Conservation (phyloP, 2,113 vertebrate genomes). For the Mesoclemmys tuberculata region DNA sequence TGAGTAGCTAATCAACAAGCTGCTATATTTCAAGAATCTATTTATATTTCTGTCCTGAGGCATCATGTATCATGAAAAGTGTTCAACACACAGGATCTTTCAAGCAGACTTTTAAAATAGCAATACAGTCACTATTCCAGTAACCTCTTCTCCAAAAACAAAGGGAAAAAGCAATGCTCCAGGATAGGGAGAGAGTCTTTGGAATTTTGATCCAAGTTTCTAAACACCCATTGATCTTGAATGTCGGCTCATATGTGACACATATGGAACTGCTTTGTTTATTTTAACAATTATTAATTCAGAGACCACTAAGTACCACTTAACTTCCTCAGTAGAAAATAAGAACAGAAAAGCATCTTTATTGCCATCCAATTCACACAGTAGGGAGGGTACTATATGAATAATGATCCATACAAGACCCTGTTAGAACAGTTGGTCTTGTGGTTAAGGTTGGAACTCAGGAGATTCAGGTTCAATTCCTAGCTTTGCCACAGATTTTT, state of each 20-base stretch:
- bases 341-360: not conserved
- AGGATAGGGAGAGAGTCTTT: not conserved
- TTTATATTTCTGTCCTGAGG: slow-evolving; percentile 35
- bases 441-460: not conserved
- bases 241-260: not conserved
- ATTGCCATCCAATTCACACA: not conserved
- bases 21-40: slow-evolving; percentile 4
- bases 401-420: not conserved
- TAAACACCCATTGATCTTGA: no score
- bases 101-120: not conserved
- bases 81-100: not conserved
- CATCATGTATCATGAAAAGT: slow-evolving; percentile 5
- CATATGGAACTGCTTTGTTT: not conserved
- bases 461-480: not conserved
- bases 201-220: not conserved
- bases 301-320: not conserved
- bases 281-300: slow-evolving; percentile 15
- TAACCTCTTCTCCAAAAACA: not conserved
- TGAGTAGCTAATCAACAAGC: not conserved
- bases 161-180: not conserved
- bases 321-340: not conserved
- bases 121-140: not conserved
- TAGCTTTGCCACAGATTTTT: not conserved
- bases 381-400: not conserved
- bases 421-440: not conserved